Conservation (phyloP, 2,113 vertebrate species). For the Gasterosteus aculeatus region DNA sequence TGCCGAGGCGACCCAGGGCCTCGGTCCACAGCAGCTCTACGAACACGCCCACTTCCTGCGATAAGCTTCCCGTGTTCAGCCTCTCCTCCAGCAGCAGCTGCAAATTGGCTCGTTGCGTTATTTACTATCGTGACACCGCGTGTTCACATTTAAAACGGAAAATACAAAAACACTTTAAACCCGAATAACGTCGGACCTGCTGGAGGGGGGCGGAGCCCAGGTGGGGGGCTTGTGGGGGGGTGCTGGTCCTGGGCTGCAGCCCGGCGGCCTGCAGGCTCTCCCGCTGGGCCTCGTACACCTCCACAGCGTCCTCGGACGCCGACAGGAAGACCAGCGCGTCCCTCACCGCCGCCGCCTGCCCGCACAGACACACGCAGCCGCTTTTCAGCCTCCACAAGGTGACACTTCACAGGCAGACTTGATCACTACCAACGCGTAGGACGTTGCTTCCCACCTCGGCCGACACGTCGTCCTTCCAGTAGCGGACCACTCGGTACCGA, state of each 20-base stretch:
- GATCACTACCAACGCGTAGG: too few relatives aligned
- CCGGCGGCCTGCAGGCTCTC: slow-evolving; percentile 66
- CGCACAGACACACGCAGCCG: background rate
- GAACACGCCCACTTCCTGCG: slow-evolving; percentile 83
- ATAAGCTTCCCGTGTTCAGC: slow-evolving; percentile 72
- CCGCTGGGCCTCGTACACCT: slow-evolving; percentile 72
- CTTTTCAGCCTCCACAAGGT: too few relatives aligned
- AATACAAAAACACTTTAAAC: background rate
- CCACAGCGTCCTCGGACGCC: slow-evolving; percentile 81
- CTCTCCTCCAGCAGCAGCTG: slow-evolving; percentile 87
- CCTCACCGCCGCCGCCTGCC: slow-evolving; percentile 47
- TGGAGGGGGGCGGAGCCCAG: slow-evolving; percentile 83
- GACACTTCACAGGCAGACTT: too few relatives aligned
- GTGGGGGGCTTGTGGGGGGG: slow-evolving; percentile 58
- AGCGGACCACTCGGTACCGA: slow-evolving; percentile 74
- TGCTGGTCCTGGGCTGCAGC: slow-evolving; percentile 60
- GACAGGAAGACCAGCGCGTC: slow-evolving; percentile 65
- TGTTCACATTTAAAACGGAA: background rate
- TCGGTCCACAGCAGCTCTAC: slow-evolving; percentile 88
- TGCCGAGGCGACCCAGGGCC: slow-evolving; percentile 81
- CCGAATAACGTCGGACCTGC: slow-evolving; percentile 68
- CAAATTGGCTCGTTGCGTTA: too few relatives aligned
- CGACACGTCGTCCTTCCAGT: slow-evolving; percentile 41
- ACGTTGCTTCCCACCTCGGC: slow-evolving; percentile 14
- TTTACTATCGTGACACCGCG: background rate